Evolutionary conservation across 2,888 invertebrate species (phyloP).

Genomic region (Dryobota labecula): DNA sequence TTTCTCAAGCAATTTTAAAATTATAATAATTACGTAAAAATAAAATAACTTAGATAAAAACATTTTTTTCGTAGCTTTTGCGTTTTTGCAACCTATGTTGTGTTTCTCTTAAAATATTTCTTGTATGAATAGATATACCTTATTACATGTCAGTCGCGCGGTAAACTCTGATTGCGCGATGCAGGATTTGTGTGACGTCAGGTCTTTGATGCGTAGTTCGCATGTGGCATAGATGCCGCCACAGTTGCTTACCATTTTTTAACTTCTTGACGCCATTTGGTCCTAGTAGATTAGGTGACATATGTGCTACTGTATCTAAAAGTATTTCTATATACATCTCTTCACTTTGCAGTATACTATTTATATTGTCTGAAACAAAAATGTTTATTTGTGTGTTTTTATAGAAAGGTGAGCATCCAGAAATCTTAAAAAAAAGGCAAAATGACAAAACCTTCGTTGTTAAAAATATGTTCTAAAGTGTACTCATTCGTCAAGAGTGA

Average conservation of each 20-base stretch:
- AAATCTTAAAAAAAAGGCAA: background rate
- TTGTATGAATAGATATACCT: too few species aligned
- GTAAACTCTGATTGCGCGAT: too few species aligned
- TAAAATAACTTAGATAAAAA: too few species aligned
- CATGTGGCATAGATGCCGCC: too few species aligned
- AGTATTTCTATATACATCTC: constrained; percentile 92
- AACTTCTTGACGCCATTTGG: constrained; percentile 91
- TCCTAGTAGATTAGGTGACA: constrained; percentile 91
- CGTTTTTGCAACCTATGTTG: too few species aligned
- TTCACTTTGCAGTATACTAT: constrained; percentile 92
- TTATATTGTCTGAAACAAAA: constrained; percentile 89
- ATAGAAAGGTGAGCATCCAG: background rate
- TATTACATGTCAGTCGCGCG: too few species aligned
- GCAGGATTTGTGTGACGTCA: too few species aligned
- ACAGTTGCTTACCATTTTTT: constrained; percentile 86
- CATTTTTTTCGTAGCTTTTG: too few species aligned
- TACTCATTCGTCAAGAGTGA: constrained; percentile 84
- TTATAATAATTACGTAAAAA: too few species aligned
- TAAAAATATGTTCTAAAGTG: constrained; percentile 82
- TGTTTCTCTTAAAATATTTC: too few species aligned
- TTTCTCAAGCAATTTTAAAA: too few species aligned
- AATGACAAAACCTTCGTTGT: constrained; percentile 63
- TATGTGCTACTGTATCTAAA: constrained; percentile 90
- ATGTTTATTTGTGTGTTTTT: background rate
- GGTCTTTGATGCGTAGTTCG: too few species aligned